Conservation (phyloP, 2,888 invertebrate species). For the Brassicogethes aeneus region DNA sequence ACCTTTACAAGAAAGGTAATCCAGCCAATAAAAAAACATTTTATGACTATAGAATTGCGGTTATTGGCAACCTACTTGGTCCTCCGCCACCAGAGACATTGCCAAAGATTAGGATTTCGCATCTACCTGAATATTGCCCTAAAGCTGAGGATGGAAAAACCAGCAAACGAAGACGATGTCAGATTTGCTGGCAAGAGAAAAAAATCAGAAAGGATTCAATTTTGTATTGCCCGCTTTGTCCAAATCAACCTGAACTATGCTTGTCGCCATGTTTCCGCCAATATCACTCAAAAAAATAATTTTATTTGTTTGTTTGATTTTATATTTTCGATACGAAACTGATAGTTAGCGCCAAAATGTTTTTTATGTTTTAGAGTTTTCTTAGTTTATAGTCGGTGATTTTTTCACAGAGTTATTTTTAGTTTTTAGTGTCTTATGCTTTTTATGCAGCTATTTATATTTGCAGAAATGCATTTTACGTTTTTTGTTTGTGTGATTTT, state of each 20-base stretch:
- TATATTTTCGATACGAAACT: too few relatives aligned
- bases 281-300: too few relatives aligned
- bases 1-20: conserved; percentile 12
- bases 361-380: too few relatives aligned
- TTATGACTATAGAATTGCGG: conserved; percentile 12
- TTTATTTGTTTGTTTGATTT: too few relatives aligned
- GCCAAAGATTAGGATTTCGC: conserved; percentile 7
- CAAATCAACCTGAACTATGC: conserved; percentile 8
- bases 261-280: too few relatives aligned
- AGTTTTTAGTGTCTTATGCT: too few relatives aligned
- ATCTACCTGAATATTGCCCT: conserved; percentile 13
- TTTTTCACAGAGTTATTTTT: too few relatives aligned
- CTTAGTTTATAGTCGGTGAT: too few relatives aligned
- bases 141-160: conserved; percentile 11
- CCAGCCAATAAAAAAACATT: conserved; percentile 8
- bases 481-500: too few relatives aligned
- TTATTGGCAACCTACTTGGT: conserved; percentile 14
- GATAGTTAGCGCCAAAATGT: too few relatives aligned
- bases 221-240: conserved; percentile 10
- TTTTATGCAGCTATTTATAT: too few relatives aligned
- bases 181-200: conserved; percentile 1
- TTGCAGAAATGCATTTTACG: too few relatives aligned
- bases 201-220: conserved; percentile 9
- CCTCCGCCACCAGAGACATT: conserved; percentile 10
- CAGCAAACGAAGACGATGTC: conserved; percentile 10